Evolutionary conservation across 2,113 vertebrate species (phyloP).

Genomic region (Hemicordylus capensis): DNA sequence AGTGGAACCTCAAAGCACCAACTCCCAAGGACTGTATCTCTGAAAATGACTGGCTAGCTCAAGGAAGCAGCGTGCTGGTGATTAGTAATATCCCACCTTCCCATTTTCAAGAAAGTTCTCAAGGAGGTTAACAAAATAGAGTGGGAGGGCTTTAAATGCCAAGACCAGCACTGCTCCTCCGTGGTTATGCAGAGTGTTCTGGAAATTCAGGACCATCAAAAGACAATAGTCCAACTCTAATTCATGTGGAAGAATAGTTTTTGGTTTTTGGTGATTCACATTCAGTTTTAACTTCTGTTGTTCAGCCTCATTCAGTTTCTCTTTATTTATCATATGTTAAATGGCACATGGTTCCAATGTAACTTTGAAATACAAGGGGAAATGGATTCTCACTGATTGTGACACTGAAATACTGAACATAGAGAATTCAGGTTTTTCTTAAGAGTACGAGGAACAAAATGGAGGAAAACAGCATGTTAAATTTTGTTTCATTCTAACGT

Average conservation of each 20-base stretch:
- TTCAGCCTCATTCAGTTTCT: background rate
- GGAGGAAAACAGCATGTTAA: background rate
- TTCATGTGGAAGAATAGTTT: background rate
- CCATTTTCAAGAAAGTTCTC: no score
- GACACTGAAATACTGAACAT: background rate
- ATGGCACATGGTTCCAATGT: background rate
- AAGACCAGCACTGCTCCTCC: no score
- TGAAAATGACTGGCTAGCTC: no score
- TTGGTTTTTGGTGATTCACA: background rate
- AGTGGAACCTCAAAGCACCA: no score
- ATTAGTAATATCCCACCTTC: no score
- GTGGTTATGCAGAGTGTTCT: no score
- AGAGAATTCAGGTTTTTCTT: background rate
- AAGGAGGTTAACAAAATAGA: no score
- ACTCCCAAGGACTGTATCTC: no score
- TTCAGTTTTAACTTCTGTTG: background rate
- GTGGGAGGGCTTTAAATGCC: no score
- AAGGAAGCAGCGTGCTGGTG: no score
- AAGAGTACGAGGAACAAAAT: background rate
- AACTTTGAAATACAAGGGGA: background rate
- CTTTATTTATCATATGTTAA: background rate
- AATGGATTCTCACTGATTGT: background rate
- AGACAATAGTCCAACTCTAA: background rate
- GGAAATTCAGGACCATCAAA: background rate
- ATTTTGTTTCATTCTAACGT: background rate